Percentiles rank a stretch among this genome's conserved stretches.
These are phyloP conservation scores for Alcedo atthis DNA, from an alignment of 2,797 vertebrate species.

Conservation along the genomic window DNA sequence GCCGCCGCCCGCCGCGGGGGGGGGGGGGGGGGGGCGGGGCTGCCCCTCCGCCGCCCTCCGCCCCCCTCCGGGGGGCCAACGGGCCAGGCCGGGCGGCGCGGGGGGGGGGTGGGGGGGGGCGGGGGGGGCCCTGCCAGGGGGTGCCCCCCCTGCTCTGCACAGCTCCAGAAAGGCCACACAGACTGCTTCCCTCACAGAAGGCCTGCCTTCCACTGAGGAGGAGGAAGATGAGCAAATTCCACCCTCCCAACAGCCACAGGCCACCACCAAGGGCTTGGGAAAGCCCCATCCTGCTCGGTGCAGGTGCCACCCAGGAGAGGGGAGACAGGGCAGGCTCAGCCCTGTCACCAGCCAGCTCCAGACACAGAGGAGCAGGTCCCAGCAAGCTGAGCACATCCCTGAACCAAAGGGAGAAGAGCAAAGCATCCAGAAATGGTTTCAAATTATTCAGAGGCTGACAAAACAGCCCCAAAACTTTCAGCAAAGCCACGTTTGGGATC, in stretches of 20 bases:
- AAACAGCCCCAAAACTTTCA: constrained; percentile 28
- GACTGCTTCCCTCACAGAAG: not conserved
- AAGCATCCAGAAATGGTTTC: constrained; percentile 32
- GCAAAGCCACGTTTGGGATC: not conserved
- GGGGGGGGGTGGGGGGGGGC: too few relatives aligned
- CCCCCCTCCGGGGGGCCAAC: too few relatives aligned
- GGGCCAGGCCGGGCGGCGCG: too few relatives aligned
- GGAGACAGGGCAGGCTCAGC: not conserved
- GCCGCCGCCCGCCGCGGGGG: too few relatives aligned
- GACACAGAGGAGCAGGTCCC: constrained; percentile 14
- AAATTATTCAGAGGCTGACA: constrained; percentile 49
- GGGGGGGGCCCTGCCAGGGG: not conserved
- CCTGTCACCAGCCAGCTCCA: not conserved
- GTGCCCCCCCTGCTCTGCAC: not conserved
- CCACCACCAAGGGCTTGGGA: not conserved
- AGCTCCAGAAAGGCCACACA: not conserved
- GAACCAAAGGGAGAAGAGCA: not conserved
- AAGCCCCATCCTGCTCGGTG: not conserved
- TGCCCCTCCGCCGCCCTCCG: too few relatives aligned
- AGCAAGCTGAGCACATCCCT: constrained; percentile 12
- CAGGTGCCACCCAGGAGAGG: not conserved
- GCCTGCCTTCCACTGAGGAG: not conserved
- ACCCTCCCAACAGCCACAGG: not conserved
- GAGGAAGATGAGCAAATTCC: not conserved
- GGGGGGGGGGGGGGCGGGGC: too few relatives aligned